Percentiles rank a stretch among this genome's conserved stretches.
These are phyloP conservation scores for Hypomecis punctinalis DNA, from an alignment of 2,888 invertebrate genomes.

Conservation along the genomic window DNA sequence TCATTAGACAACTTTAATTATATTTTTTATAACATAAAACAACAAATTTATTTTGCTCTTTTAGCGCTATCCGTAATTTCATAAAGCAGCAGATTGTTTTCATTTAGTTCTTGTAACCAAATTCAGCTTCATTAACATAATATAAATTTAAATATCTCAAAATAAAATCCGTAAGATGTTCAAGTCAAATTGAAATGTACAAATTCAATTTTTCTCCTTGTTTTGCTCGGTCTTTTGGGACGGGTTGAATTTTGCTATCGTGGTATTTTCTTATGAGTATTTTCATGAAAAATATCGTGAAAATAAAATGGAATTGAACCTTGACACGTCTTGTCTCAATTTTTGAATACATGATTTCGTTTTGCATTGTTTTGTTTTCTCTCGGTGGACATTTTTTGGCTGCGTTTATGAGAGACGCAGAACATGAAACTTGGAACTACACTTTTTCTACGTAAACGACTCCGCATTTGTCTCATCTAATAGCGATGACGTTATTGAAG, in stretches of 20 bases:
- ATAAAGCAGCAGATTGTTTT: not conserved
- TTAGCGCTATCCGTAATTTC: no score
- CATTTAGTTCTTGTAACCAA: constrained; percentile 3
- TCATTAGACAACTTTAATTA: no score
- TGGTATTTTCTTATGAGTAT: not conserved
- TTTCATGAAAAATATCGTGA: constrained; percentile 1
- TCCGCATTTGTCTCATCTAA: no score
- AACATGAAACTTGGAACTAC: no score
- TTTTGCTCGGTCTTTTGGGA: constrained; percentile 16
- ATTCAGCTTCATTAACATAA: constrained; percentile 9
- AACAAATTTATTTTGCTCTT: not conserved
- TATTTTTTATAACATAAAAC: no score
- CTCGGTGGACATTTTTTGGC: no score
- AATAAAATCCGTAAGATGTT: constrained; percentile 6
- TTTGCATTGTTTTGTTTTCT: no score
- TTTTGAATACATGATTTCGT: no score
- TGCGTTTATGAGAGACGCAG: no score
- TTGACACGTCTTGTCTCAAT: not conserved
- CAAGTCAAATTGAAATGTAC: constrained; percentile 28
- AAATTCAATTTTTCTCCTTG: constrained; percentile 16
- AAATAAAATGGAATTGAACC: constrained; percentile 5
- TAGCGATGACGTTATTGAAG: no score
- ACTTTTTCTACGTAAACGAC: no score
- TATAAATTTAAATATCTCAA: constrained; percentile 10
- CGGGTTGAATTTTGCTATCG: constrained; percentile 3